Conservation (phyloP, 2,797 vertebrate genomes). For the Lepus oiostolus region DNA sequence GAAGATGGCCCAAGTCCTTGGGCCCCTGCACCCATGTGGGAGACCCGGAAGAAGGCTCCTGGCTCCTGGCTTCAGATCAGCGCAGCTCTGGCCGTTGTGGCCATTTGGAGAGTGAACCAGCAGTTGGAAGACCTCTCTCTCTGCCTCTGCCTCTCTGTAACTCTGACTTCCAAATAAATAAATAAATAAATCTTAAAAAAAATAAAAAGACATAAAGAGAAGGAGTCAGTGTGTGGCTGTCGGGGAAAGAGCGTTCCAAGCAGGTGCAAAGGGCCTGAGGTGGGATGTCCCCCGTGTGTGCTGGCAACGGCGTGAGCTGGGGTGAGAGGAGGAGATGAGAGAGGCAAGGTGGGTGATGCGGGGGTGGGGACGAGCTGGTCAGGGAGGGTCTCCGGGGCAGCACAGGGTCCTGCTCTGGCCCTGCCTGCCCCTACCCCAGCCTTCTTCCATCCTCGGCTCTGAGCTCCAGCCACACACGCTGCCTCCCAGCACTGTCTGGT, state of each 20-base stretch:
- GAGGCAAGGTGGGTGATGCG: no score
- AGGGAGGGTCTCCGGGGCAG: not conserved
- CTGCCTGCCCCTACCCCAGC: not conserved
- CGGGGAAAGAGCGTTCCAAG: not conserved
- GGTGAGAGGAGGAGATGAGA: not conserved
- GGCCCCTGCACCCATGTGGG: no score
- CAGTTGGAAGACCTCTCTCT: no score
- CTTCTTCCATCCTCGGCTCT: not conserved
- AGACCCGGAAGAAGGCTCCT: no score
- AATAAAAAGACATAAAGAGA: not conserved
- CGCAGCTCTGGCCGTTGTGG: no score
- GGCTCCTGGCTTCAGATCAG: no score
- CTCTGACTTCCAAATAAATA: no score
- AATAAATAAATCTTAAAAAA: no score
- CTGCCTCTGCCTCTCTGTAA: no score
- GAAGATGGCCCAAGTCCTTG: no score
- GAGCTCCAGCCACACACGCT: no score
- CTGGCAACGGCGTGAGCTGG: not conserved
- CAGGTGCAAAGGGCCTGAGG: not conserved
- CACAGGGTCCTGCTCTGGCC: not conserved
- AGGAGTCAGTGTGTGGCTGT: not conserved
- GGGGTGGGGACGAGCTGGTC: not conserved
- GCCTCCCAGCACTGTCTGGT: not conserved
- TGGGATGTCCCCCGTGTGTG: not conserved
- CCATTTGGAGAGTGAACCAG: no score